Percentiles rank a stretch among this genome's conserved stretches.
These are phyloP conservation scores for Drosophila miranda DNA, from an alignment of 1,140 invertebrate genomes.

Conservation along the genomic window DNA sequence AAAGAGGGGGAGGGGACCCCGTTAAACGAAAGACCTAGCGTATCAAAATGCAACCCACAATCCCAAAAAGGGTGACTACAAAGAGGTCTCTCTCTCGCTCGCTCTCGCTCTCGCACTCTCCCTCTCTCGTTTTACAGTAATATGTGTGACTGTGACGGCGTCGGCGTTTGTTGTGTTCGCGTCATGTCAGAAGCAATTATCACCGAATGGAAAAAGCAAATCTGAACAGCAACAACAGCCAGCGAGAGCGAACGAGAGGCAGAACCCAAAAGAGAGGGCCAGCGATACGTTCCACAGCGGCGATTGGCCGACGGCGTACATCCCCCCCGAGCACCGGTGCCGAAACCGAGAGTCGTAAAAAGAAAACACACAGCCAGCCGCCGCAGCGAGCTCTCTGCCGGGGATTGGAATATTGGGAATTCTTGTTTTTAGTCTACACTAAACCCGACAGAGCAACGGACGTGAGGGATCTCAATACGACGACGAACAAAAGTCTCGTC, in stretches of 20 bases:
- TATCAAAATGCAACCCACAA: slow-evolving; percentile 80
- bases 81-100: background rate
- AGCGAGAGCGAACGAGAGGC: too few species aligned
- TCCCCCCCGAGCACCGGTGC: slow-evolving; percentile 4
- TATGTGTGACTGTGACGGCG: too few species aligned
- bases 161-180: too few species aligned
- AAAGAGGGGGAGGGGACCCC: slow-evolving; percentile 4
- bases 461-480: slow-evolving; percentile 50
- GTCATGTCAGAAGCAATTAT: too few species aligned
- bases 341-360: too few species aligned
- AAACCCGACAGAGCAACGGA: slow-evolving; percentile 72
- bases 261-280: too few species aligned
- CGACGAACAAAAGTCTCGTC: slow-evolving; percentile 26
- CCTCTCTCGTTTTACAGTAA: too few species aligned
- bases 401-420: slow-evolving; percentile 58
- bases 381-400: slow-evolving; percentile 5
- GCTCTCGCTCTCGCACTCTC: slow-evolving; percentile 3
- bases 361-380: slow-evolving; percentile 16
- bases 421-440: slow-evolving; percentile 77
- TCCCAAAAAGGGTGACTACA: background rate
- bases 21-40: slow-evolving; percentile 54
- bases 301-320: slow-evolving; percentile 47
- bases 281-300: slow-evolving; percentile 48
- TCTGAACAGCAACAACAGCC: too few species aligned
- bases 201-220: too few species aligned